A percentile compares a stretch with the other conserved stretches of the same genome.
These are phyloP conservation scores for Willowsia nigromaculata DNA, from an alignment of 2,888 invertebrate species.

Conservation along the genomic window DNA sequence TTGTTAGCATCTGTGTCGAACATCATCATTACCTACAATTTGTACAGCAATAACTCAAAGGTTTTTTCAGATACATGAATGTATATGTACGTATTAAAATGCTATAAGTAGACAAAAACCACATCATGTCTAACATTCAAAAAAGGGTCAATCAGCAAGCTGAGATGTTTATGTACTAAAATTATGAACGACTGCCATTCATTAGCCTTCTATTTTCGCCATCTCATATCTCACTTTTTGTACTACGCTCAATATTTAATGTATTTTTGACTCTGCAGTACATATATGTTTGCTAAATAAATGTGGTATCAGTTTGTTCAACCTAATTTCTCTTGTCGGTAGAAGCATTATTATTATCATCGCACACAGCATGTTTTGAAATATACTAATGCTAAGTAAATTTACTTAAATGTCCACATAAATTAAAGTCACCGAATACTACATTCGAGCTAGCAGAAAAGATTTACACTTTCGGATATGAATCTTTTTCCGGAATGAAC, in stretches of 20 bases:
- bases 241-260: not conserved
- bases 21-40: slow-evolving; percentile 3
- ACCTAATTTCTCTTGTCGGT: slow-evolving; percentile 39
- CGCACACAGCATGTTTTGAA: not conserved
- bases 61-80: not conserved
- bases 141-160: no score
- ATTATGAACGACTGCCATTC: not conserved
- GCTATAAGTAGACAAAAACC: no score
- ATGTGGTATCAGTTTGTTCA: slow-evolving; percentile 36
- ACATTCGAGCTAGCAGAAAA: not conserved
- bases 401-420: not conserved
- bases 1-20: not conserved
- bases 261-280: not conserved
- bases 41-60: slow-evolving; percentile 1
- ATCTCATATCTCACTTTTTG: not conserved
- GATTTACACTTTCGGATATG: slow-evolving; percentile 19
- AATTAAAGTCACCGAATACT: not conserved
- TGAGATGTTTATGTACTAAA: no score
- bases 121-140: no score
- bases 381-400: not conserved
- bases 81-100: no score
- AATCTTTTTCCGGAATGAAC: slow-evolving; percentile 29
- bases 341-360: not conserved
- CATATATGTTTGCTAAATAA: slow-evolving; percentile 8
- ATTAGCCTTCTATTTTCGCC: not conserved